Base-by-base conservation (phyloP, 2,888 invertebrate genomes). In the Ormia ochracea region DNA sequence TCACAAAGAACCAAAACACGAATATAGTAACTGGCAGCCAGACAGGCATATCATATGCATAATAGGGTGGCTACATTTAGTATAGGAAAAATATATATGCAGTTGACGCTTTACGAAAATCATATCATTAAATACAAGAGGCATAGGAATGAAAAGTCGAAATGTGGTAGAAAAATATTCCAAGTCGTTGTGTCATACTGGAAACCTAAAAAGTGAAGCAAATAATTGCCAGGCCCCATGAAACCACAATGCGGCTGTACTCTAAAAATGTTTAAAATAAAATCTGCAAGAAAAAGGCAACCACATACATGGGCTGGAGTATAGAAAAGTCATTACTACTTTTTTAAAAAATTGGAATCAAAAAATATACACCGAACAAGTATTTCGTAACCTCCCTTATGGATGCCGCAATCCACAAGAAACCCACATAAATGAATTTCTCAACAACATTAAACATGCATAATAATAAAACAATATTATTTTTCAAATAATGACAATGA, bases 401-500 rank as follows among this genome's bases (percentile, higher is more conserved):
- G 23, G 23, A 36, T 48, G 14, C 23, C n/a, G 17, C 21, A 68
- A 68, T 33, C 14, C 33, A 21, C 45, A 56, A 56, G 54, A 21
- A 69, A 17, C 19, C 38, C 10, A 41, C 50, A 59, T 52, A 68
- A 68, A 12, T 9, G 23, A 23, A 38, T 59, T 70, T 59, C n/a
- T 50, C 14, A 26, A 58, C 33, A 56, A 26, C 48, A 56, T 68
- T 68, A 59, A 54, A 45, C 65, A 41, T 31, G 19, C 28, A 50
- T 50, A n/a, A 23, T 58, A 48, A 23, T 56, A n/a, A 19, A 48
- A 36, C 28, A 61, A 70, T 70, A 59, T 70, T 50, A 21, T 50
- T 50, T 70, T 70, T 70, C 23, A 50, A 70, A 59, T 73, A 33
- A 73, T 65, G 45, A 63, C 33, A 36, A 43, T 45, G 36, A 38